Evolutionary conservation across 2,797 vertebrate species (phyloP).

Genomic region (Poecilia velifera): DNA sequence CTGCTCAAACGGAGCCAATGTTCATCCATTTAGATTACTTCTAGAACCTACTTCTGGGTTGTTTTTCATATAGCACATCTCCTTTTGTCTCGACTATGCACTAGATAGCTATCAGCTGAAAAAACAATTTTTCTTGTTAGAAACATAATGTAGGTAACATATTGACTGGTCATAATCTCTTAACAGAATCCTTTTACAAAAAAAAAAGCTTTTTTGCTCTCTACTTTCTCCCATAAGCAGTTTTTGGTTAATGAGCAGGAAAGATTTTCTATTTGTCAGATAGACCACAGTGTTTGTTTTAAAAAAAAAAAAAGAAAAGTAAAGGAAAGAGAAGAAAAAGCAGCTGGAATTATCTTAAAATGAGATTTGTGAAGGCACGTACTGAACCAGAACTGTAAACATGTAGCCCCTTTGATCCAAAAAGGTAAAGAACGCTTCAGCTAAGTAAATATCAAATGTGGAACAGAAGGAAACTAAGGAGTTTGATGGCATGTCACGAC

Average conservation of each 20-base stretch:
- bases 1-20: background rate
- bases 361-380: background rate
- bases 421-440: background rate
- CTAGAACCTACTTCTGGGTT: background rate
- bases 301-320: background rate
- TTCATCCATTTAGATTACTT: background rate
- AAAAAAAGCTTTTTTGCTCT: background rate
- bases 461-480: background rate
- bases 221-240: background rate
- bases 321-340: background rate
- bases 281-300: slow-evolving; percentile 2
- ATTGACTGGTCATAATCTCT: background rate
- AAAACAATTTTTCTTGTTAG: background rate
- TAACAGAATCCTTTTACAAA: background rate
- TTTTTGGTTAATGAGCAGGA: background rate
- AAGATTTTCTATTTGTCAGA: background rate
- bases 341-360: background rate
- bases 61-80: background rate
- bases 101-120: background rate
- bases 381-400: background rate
- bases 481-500: background rate
- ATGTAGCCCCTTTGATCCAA: background rate
- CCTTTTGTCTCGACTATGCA: background rate
- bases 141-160: background rate
- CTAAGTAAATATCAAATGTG: background rate